A percentile compares a stretch with the other conserved stretches of the same genome.
phyloP scores from a whole-genome alignment of 2,888 invertebrate species.

The Horisme vitalbata region DNA sequence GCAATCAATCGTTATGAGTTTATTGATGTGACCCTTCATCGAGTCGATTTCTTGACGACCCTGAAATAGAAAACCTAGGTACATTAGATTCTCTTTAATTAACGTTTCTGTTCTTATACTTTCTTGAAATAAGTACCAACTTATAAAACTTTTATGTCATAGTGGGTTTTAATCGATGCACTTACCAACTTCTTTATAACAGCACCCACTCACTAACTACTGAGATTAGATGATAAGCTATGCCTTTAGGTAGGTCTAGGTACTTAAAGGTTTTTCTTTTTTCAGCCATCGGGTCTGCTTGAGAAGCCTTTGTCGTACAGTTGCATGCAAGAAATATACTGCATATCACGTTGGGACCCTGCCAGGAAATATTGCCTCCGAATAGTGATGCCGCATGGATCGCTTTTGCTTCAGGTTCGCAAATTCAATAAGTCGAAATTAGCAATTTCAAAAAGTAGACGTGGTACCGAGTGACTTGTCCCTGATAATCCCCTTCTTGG shows the following conservation, averaged over 20 bases:
- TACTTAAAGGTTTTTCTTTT: neutral
- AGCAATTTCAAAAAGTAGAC: too few relatives aligned
- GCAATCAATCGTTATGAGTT: conserved; percentile 27
- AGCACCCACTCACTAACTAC: too few relatives aligned
- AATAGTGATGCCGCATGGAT: conserved; percentile 89
- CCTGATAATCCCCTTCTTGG: too few relatives aligned
- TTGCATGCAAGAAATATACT: conserved; percentile 89
- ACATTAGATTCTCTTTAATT: neutral
- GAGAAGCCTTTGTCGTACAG: conserved; percentile 87
- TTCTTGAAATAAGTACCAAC: neutral
- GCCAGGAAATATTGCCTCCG: conserved; percentile 91
- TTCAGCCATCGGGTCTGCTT: conserved; percentile 84
- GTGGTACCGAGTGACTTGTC: too few relatives aligned
- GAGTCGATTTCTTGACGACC: conserved; percentile 17
- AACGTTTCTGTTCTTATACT: too few relatives aligned
- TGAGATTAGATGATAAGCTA: too few relatives aligned
- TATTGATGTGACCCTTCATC: conserved; percentile 21
- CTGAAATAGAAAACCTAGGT: neutral
- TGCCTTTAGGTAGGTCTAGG: too few relatives aligned
- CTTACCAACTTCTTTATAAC: too few relatives aligned
- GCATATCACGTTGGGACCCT: conserved; percentile 89
- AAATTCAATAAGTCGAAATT: neutral
- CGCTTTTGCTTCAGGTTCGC: conserved; percentile 86
- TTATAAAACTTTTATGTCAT: neutral
- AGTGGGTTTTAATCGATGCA: neutral